Evolutionary conservation across 92 coral and sea anemone genomes (phyloP), one percentile per base, ranked within the genome.

Genomic region (Epizoanthus ramosus): DNA sequence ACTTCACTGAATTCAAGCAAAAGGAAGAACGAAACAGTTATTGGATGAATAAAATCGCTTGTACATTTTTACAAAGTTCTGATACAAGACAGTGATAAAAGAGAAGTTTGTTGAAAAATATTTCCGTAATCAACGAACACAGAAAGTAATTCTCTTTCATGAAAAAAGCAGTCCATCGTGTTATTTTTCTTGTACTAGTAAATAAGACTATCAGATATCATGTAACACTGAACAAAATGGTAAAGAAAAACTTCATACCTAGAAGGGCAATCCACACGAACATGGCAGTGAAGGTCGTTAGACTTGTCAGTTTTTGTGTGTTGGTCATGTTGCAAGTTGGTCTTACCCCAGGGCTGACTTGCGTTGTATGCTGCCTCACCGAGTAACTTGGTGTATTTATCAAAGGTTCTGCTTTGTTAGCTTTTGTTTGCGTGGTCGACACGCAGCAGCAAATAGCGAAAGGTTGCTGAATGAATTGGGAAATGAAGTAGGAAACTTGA

Each of bases 401-500:
- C 54, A 57, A 60, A 35, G 22, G 41, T 16, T 17, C 22, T 47
- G 54, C 14, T 47, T 61, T 77, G 82, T 77, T 77, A 61, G 82
- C 82, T 2, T 47, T 61, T 77, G 82, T 77, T 77, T 77, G 82
- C 82, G 82, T 77, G 82, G 82, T 77, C 21, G 18, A 13, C 4
- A 3, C 6, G 22, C 14, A 37, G 71, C 82, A 69, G 71, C 23
- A 52, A 77, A 57, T 39, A n/a, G 82, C 68, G 23, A 77, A 77
- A 39, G 37, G 70, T 17, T 75, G 57, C 37, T 33, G 82, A 77
- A 61, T 77, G 70, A 77, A 77, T 60, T 60, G 82, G 82, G 82
- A 77, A 77, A 77, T 77, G 82, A 77, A 43, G 57, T 19, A 68
- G 82, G 82, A 60, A 77, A 61, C 82, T 77, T 19, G 61, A 77